Base-by-base conservation (phyloP, 2,888 invertebrate genomes). In the Elmis aenea region DNA sequence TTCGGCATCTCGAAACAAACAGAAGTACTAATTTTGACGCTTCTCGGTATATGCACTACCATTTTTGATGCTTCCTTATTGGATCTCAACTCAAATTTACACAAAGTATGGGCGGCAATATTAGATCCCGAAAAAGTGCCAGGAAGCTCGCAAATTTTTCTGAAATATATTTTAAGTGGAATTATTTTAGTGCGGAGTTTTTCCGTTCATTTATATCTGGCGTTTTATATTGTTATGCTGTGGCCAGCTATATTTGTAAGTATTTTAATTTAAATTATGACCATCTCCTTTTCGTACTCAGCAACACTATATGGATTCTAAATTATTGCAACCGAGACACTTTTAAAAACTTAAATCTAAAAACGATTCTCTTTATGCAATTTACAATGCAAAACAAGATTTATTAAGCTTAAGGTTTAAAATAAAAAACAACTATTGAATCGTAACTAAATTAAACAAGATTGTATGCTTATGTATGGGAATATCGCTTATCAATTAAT, bases 211-310 rank as follows among this genome's bases (percentile, higher is more conserved):
- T 62, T 74, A 3, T 75, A 75, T 52, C 62, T 77, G 12, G 73
- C 74, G 1, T 63, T 73, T 5, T 76, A 75, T 48, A 71, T 76
- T 37, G 71, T 75, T 3, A 65, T 76, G 36, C 59, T 76, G 3
- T 77, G 76, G 62, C 76, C 76, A 18, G 69, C 72, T 1, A 70
- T 74, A 50, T 62, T 75, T 67, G 76, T 76, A 58, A 57, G 61
- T 59, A 42, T 13, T 2, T 33, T n/a, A 14, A 20, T 34, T 8
- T 27, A 22, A 11, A 28, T 15, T 21, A 13, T 30, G 3, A 18
- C n/a, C 9, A 18, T 22, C 13, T 24, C 11, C n/a, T 5, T 12
- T 29, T 20, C 3, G 3, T 12, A 2, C 6, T 12, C 6, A 16
- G 15, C 8, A 26, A 26, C 15, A 14, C 26, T 16, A 16, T 14